Evolutionary conservation across 1,140 invertebrate genomes (phyloP), one percentile per base, ranked within the genome.

Genomic region (Lucilia cuprina): DNA sequence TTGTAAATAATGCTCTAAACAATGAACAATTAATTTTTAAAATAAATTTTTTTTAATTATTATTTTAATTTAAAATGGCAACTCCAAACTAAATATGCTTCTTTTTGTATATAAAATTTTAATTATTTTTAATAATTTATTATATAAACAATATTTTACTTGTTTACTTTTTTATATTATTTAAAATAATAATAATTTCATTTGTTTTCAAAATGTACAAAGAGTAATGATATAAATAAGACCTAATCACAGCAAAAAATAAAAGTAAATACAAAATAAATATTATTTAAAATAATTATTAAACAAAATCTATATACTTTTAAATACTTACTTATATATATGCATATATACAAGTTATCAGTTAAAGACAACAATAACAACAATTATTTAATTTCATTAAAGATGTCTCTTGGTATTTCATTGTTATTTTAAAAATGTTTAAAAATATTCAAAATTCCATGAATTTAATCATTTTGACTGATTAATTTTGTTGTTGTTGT

Each of bases 321-420:
- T n/a, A 10, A 41, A 41, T 41, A 41, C 10, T 41, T 41, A 41
- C 10, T 3, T 41, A 41, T 5, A 8, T 41, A 41, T 41, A 5
- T 10, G 17, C 3, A 5, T 19, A n/a, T n/a, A 19, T n/a, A 70
- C 21, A 70, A 70, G n/a, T 70, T 70, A 70, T 70, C 65, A 70
- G 65, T 70, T 70, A 49, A 78, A 49, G 34, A 49, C 75, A 41
- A 41, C 47, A 41, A 49, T 5, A 49, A 41, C n/a, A 41, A 13
- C 21, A 30, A 77, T 41, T 55, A 41, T 78, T 41, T 35, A 9
- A 17, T 78, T 35, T 41, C n/a, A 41, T 19, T 78, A 17, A 25
- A 41, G 75, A 49, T 49, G 75, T 78, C 75, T 78, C 47, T 78
- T 41, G 30, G 34, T 5, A n/a, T 78, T 41, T 78, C 47, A 78